Base-by-base conservation (phyloP, 2,888 invertebrate genomes). In the Rhimphoctona megacephalus region DNA sequence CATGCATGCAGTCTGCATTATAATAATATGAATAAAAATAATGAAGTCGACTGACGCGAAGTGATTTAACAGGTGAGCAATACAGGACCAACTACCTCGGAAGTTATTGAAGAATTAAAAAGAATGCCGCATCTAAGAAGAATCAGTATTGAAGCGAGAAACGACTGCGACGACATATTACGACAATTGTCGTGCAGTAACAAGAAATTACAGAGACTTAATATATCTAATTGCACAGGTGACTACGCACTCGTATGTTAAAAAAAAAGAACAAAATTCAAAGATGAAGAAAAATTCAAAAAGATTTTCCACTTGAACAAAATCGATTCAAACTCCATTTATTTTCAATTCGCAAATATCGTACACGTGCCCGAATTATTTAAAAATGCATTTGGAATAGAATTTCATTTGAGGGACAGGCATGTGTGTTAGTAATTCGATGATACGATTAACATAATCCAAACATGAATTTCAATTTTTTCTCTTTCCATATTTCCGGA, bases 101-200 rank as follows among this genome's bases (percentile, higher is more conserved):
- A 89, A 4, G 89, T 93, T 67, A 90, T 93, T 64, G 79, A 87
- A 19, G 91, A 92, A 72, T 85, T 93, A 43, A 92, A 91, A 83
- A 89, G 90, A 67, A 92, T 93, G 93, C 89, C 91, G 6, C 70
- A 89, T 57, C 80, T 93, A 19, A 90, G 88, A 64, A 89, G 87
- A 73, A 89, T 92, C 78, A 88, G 73, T 19, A 91, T 92, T 49
- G 84, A 85, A 4, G 77, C 79, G 52, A 89, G 92, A 74, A 46
- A 86, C 39, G 92, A 92, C 76, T 91, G 91, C 87, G 92, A 93
- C 74, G 88, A 90, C 33, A 92, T 93, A 61, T 86, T 93, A 36
- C 87, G 89, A 52, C 93, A 93, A 80, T 86, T 93, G 69, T 91
- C 92, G 17, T 43, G 90, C 78, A 90, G 90, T 22, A 93, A 93